Conservation (phyloP, 1,140 invertebrate genomes). For the Stenopsyche tienmushanensis region DNA sequence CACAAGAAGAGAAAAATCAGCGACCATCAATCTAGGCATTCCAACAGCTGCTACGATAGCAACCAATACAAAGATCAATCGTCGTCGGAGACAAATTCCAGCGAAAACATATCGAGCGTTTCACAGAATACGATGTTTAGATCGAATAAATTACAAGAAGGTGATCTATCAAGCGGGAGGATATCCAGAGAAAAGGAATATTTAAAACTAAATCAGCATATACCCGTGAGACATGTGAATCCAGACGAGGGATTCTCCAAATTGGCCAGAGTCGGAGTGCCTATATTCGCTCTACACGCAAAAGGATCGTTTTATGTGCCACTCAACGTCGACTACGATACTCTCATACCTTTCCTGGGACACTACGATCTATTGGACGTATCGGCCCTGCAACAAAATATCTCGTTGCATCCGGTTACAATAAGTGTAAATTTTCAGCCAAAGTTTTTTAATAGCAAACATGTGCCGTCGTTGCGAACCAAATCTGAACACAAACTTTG, state of each 20-base stretch:
- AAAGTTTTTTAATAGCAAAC: conserved; percentile 33
- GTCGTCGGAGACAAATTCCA: conserved; percentile 31
- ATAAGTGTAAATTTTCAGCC: conserved; percentile 82
- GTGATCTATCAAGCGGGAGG: not conserved
- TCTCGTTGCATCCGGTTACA: conserved; percentile 84
- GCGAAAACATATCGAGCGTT: conserved; percentile 25
- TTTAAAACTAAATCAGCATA: conserved; percentile 3
- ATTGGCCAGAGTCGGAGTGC: conserved; percentile 29
- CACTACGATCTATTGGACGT: conserved; percentile 60
- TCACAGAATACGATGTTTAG: conserved; percentile 17
- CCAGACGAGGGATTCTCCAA: conserved; percentile 13
- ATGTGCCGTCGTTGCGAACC: not conserved
- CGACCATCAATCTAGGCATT: conserved; percentile 9
- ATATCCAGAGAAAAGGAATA: not conserved
- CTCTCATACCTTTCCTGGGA: conserved; percentile 70
- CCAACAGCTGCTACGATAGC: conserved; percentile 14
- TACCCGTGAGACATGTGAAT: not conserved
- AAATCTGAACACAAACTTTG: conserved; percentile 29
- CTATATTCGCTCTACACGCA: conserved; percentile 62
- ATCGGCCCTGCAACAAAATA: conserved; percentile 58
- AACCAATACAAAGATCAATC: conserved; percentile 29
- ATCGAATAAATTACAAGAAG: conserved; percentile 16
- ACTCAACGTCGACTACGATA: conserved; percentile 78
- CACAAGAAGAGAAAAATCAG: conserved; percentile 36
- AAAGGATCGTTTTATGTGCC: conserved; percentile 90